Evolutionary conservation across 2,797 vertebrate species (phyloP).

Genomic region (Aeoliscus strigatus): DNA sequence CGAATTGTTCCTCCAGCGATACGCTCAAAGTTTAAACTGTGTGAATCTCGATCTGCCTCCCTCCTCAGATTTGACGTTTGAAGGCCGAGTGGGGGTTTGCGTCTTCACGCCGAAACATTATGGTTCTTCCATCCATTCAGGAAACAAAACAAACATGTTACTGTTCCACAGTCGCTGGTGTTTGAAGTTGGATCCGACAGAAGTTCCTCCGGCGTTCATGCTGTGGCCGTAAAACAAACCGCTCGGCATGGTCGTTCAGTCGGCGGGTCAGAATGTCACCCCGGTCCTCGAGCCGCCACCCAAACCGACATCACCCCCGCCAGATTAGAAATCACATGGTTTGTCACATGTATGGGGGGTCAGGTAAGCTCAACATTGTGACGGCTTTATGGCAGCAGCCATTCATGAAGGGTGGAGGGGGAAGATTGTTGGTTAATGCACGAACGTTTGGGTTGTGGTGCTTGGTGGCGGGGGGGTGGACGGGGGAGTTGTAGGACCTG

Average conservation of each 20-base stretch:
- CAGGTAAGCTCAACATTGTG: slow-evolving; percentile 9
- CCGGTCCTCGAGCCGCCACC: slow-evolving; percentile 30
- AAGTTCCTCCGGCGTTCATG: slow-evolving; percentile 26
- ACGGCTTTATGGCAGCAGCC: background rate
- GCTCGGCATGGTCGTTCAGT: slow-evolving; percentile 21
- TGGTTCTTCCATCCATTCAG: background rate
- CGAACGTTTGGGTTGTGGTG: slow-evolving; percentile 1
- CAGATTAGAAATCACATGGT: slow-evolving; percentile 66
- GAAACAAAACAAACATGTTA: background rate
- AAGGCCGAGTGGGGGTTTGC: no score
- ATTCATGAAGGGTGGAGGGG: no score
- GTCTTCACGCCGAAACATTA: background rate
- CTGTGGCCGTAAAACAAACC: slow-evolving; percentile 33
- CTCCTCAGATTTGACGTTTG: no score
- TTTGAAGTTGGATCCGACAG: slow-evolving; percentile 14
- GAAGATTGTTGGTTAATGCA: background rate
- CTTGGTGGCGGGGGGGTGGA: no score
- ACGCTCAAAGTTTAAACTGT: slow-evolving; percentile 4
- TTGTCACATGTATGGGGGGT: slow-evolving; percentile 25
- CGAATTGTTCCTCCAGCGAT: background rate
- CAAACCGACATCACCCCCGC: slow-evolving; percentile 20
- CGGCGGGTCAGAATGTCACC: slow-evolving; percentile 19
- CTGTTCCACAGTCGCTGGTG: slow-evolving; percentile 1
- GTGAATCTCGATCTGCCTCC: background rate
- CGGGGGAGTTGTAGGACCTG: slow-evolving; percentile 30